Conservation (phyloP, 1,140 invertebrate species). For the Aethina tumida region DNA sequence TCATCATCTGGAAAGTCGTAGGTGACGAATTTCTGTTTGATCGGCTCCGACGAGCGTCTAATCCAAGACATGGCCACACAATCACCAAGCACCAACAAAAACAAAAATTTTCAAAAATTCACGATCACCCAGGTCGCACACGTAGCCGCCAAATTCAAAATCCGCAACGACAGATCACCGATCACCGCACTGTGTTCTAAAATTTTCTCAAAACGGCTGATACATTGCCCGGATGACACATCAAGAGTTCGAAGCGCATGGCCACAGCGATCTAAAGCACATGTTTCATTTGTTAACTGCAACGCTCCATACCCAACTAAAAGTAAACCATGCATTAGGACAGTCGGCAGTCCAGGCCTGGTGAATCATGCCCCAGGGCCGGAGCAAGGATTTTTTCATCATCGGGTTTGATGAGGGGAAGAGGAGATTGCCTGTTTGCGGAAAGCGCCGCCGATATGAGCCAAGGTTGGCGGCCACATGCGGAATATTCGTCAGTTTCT, state of each 20-base stretch:
- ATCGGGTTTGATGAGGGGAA: slow-evolving; percentile 6
- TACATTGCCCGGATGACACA: no score
- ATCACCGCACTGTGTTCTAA: no score
- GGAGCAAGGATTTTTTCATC: slow-evolving; percentile 6
- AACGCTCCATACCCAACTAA: slow-evolving; percentile 5
- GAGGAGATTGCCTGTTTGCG: background rate
- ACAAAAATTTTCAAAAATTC: no score
- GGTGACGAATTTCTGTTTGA: slow-evolving; percentile 2
- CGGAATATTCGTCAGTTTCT: no score
- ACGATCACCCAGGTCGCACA: background rate
- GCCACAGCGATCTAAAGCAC: slow-evolving; percentile 1
- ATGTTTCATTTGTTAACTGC: slow-evolving; percentile 12
- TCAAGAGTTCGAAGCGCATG: slow-evolving; percentile 1
- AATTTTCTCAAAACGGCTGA: no score
- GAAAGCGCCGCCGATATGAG: background rate
- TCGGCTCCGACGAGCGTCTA: slow-evolving; percentile 14
- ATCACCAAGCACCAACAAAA: background rate
- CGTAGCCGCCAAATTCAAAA: slow-evolving; percentile 1
- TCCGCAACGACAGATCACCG: background rate
- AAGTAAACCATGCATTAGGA: slow-evolving; percentile 11
- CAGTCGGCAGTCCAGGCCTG: slow-evolving; percentile 7
- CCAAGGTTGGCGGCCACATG: no score
- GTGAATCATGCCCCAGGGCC: slow-evolving; percentile 16
- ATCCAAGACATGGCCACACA: slow-evolving; percentile 18
- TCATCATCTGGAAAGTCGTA: slow-evolving; percentile 14